phyloP scores from a whole-genome alignment of 2,797 vertebrate genomes.

The Xenentodon cancila region DNA sequence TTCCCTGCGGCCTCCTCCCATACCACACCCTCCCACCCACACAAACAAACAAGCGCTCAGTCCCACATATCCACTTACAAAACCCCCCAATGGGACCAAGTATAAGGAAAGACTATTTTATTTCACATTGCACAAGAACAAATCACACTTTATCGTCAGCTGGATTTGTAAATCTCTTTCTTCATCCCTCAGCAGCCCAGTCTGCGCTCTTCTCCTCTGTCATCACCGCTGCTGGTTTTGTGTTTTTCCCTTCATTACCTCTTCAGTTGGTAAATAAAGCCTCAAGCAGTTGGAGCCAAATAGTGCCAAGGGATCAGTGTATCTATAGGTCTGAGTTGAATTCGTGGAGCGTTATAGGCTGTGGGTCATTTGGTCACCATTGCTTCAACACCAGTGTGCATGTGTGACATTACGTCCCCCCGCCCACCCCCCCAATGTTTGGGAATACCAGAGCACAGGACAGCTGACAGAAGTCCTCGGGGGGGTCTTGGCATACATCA shows the following conservation, averaged over 20 bases:
- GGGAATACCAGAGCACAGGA: conserved; percentile 12
- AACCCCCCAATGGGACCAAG: conserved; percentile 13
- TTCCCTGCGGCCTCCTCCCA: conserved; percentile 36
- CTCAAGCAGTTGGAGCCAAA: conserved; percentile 28
- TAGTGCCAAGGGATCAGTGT: conserved; percentile 12
- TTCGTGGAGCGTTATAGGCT: background rate
- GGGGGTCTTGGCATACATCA: conserved; percentile 20
- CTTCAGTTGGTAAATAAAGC: conserved; percentile 54
- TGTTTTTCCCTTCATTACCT: conserved; percentile 56
- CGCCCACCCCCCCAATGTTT: conserved; percentile 17
- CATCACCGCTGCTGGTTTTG: conserved; percentile 59
- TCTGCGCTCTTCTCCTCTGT: conserved; percentile 37
- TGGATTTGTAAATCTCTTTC: conserved; percentile 39
- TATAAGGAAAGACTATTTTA: conserved; percentile 34
- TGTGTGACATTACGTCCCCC: conserved; percentile 21
- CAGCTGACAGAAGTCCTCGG: conserved; percentile 45
- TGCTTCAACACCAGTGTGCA: conserved; percentile 25
- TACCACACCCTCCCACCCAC: conserved; percentile 40
- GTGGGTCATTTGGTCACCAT: conserved; percentile 28
- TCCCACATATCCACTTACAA: conserved; percentile 51
- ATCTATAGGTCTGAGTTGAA: background rate
- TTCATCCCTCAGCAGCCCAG: conserved; percentile 17
- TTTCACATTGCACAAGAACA: conserved; percentile 39
- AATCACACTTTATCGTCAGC: conserved; percentile 26
- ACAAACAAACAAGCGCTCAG: conserved; percentile 59